Evolutionary conservation across 2,888 invertebrate species (phyloP).

Genomic region (Eilema caniola): DNA sequence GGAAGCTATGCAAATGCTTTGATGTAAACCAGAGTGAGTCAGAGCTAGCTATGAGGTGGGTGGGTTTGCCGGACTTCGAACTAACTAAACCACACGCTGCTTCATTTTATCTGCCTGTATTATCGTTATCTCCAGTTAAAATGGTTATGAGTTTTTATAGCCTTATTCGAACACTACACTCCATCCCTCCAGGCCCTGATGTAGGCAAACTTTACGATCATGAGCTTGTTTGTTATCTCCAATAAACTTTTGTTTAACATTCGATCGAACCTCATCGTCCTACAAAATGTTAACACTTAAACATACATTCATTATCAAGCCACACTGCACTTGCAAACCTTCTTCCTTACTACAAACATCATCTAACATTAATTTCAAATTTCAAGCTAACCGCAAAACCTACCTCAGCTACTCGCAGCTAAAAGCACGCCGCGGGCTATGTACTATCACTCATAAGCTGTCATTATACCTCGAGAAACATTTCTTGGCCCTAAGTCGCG

Average conservation of each 20-base stretch:
- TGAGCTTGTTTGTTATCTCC: background rate
- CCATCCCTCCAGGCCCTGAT: no score
- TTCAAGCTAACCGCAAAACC: slow-evolving; percentile 19
- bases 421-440: background rate
- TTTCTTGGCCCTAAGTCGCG: no score
- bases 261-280: background rate
- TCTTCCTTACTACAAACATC: background rate
- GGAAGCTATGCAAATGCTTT: slow-evolving; percentile 42
- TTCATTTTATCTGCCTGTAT: no score
- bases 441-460: slow-evolving; percentile 47
- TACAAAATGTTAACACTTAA: no score
- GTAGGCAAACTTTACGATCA: no score
- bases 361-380: slow-evolving; percentile 17
- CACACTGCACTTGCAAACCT: background rate
- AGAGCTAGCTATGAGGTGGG: no score
- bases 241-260: background rate
- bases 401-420: slow-evolving; percentile 8
- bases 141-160: no score
- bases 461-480: no score
- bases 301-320: background rate
- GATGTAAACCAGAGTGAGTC: slow-evolving; percentile 27
- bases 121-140: no score
- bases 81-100: background rate
- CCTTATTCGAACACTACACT: no score
- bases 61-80: background rate